phyloP scores from a whole-genome alignment of 2,113 vertebrate species.

The Trochalopteron elliotii region DNA sequence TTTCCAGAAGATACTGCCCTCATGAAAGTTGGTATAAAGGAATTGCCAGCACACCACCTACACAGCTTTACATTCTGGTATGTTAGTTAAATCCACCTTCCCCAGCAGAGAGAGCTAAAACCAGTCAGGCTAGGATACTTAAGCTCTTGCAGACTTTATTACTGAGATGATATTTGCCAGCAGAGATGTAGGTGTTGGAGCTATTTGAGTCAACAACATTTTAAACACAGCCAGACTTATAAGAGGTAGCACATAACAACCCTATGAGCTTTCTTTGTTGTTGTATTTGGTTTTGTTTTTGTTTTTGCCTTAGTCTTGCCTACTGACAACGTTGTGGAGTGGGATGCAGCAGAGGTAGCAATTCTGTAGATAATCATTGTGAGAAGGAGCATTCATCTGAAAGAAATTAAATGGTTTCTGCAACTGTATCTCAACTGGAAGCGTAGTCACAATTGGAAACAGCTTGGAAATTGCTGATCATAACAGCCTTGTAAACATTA shows the following conservation, averaged over 20 bases:
- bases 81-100: neutral
- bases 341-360: neutral
- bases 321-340: neutral
- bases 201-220: constrained; percentile 2
- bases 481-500: neutral
- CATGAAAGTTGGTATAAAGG: neutral
- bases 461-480: constrained; percentile 28
- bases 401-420: constrained; percentile 47
- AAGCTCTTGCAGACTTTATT: neutral
- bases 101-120: neutral
- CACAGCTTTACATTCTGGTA: neutral
- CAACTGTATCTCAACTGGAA: constrained; percentile 42
- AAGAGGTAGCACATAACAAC: neutral
- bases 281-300: neutral
- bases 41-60: neutral
- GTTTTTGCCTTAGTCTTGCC: neutral
- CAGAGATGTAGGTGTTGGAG: neutral
- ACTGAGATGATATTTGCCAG: neutral
- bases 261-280: neutral
- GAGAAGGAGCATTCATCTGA: constrained; percentile 27
- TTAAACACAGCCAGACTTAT: neutral
- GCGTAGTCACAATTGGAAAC: constrained; percentile 10
- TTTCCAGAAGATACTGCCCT: neutral
- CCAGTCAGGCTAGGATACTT: neutral
- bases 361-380: neutral